phyloP scores from a whole-genome alignment of 2,888 invertebrate genomes.

The Drosophila rubida region DNA sequence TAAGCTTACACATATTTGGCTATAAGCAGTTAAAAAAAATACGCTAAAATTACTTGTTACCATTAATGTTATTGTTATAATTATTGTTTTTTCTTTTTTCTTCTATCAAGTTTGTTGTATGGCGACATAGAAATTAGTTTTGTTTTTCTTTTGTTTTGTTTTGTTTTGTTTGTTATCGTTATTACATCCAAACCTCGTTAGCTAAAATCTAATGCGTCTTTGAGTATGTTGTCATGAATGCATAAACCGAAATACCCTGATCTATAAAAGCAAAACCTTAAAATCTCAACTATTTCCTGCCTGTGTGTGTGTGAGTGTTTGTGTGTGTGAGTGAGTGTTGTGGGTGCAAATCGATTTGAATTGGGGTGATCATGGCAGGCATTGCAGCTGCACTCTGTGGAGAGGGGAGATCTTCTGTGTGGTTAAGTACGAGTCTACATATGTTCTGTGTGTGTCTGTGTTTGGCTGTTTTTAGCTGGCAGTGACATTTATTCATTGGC shows the following conservation, averaged over 20 bases:
- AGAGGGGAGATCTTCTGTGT: conserved; percentile 8
- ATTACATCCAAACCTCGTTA: conserved; percentile 47
- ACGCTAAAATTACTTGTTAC: conserved; percentile 66
- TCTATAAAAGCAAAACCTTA: conserved; percentile 15
- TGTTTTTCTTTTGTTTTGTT: conserved; percentile 23
- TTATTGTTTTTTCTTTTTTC: conserved; percentile 51
- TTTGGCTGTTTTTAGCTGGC: conserved; percentile 53
- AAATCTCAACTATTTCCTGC: conserved; percentile 18
- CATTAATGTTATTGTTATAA: conserved; percentile 53
- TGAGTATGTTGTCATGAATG: conserved; percentile 63
- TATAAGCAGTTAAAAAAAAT: conserved; percentile 72
- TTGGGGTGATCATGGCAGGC: conserved; percentile 20
- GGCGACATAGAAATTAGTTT: conserved; percentile 41
- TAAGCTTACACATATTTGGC: conserved; percentile 66
- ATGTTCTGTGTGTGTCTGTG: conserved; percentile 12
- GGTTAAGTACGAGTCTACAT: conserved; percentile 19
- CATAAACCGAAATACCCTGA: conserved; percentile 1
- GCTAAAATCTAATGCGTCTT: conserved; percentile 78
- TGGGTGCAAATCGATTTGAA: not conserved
- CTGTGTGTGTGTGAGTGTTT: not conserved
- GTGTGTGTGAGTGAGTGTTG: conserved; percentile 14
- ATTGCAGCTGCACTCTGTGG: conserved; percentile 35
- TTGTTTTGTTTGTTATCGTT: conserved; percentile 24
- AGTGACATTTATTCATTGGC: conserved; percentile 68
- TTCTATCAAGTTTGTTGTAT: conserved; percentile 47